These are phyloP conservation scores for Callospermophilus lateralis DNA, from an alignment of 2,113 vertebrate species.

Conservation along the genomic window DNA sequence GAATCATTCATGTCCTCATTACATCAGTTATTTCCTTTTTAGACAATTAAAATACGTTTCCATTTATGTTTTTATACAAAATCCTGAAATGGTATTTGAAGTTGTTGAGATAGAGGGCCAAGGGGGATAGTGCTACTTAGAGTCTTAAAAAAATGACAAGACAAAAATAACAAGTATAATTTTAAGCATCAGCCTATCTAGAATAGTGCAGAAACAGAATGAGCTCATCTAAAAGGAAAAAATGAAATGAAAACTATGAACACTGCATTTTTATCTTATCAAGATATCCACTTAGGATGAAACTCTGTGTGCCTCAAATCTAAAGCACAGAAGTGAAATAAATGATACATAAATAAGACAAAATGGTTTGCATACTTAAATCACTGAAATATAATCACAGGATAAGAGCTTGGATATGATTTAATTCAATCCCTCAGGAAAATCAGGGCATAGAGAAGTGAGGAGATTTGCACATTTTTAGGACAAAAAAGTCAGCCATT, in stretches of 20 bases:
- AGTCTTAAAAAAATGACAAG: background rate
- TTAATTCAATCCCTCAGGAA: conserved; percentile 24
- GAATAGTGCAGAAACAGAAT: background rate
- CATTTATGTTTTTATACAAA: background rate
- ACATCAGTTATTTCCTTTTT: background rate
- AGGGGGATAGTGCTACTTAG: background rate
- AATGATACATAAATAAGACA: conserved; percentile 20
- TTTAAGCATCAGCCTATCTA: conserved; percentile 29
- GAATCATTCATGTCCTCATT: background rate
- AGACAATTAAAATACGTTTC: background rate
- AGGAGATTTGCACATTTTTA: conserved; percentile 36
- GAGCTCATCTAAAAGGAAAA: background rate
- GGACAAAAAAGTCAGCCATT: background rate
- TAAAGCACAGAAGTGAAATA: background rate
- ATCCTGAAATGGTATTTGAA: background rate
- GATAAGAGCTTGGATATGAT: conserved; percentile 20
- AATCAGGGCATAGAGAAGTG: conserved; percentile 1
- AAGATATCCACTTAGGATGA: background rate
- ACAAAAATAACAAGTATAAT: background rate
- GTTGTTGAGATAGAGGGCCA: background rate
- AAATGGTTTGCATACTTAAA: background rate
- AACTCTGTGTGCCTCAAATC: background rate
- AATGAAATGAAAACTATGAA: background rate
- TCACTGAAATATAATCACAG: background rate
- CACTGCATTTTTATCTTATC: background rate